Conservation (phyloP, 2,113 vertebrate genomes). For the Castor canadensis region DNA sequence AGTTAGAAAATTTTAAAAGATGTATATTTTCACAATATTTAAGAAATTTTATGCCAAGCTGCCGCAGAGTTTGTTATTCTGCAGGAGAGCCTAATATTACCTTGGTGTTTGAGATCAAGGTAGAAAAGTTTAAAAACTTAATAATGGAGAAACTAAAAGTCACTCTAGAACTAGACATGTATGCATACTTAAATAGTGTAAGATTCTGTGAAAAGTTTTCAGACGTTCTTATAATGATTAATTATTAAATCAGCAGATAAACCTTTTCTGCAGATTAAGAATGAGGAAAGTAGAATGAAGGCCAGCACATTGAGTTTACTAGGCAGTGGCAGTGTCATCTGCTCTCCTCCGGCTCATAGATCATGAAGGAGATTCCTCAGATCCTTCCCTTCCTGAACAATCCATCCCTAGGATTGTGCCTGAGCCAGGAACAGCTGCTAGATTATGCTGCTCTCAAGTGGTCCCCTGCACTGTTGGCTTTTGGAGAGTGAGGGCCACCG, state of each 20-base stretch:
- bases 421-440: background rate
- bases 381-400: background rate
- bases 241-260: background rate
- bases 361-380: background rate
- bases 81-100: background rate
- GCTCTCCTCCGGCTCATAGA: background rate
- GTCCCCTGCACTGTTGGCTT: background rate
- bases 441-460: background rate
- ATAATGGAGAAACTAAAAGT: background rate
- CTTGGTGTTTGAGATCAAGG: background rate
- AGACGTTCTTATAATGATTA: constrained; percentile 13
- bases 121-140: background rate
- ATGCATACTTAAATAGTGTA: background rate
- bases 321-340: background rate
- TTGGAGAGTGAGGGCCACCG: background rate
- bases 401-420: background rate
- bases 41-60: background rate
- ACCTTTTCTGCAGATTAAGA: background rate
- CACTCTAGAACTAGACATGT: background rate
- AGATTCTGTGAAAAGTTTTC: background rate
- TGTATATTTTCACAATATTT: background rate
- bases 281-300: too few species aligned
- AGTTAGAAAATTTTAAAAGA: constrained; percentile 9
- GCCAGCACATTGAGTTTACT: too few species aligned
- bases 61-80: background rate